These are phyloP conservation scores for Diplolepis rosae DNA, from an alignment of 2,888 invertebrate genomes.

Conservation along the genomic window DNA sequence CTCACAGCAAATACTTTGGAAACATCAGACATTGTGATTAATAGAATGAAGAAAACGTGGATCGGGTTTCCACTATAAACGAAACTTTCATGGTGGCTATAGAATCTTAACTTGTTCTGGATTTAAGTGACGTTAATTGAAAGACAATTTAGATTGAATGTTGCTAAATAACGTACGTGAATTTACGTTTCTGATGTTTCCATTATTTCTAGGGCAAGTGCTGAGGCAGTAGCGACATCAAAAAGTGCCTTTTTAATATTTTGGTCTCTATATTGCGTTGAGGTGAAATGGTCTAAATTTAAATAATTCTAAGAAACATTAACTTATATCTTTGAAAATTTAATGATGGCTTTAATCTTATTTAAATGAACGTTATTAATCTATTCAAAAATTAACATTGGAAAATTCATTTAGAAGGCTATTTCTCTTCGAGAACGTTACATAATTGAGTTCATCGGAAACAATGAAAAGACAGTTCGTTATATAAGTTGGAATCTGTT, in stretches of 20 bases:
- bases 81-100: background rate
- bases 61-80: conserved; percentile 4
- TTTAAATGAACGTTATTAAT: too few species aligned
- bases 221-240: conserved; percentile 2
- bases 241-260: conserved; percentile 5
- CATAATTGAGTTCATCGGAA: background rate
- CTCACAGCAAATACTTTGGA: conserved; percentile 17
- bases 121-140: conserved; percentile 23
- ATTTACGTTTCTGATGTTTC: conserved; percentile 9
- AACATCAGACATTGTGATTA: conserved; percentile 24
- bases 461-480: background rate
- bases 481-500: background rate
- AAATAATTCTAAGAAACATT: too few species aligned
- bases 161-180: background rate
- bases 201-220: conserved; percentile 1
- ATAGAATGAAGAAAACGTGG: background rate
- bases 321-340: too few species aligned
- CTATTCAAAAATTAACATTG: background rate
- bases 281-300: background rate
- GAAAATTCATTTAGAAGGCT: background rate
- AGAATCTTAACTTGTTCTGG: background rate
- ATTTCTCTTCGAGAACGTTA: background rate
- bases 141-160: background rate
- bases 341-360: too few species aligned
- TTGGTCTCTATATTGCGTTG: background rate